Conservation (phyloP, 2,888 invertebrate species). For the Andrena haemorrhoa region DNA sequence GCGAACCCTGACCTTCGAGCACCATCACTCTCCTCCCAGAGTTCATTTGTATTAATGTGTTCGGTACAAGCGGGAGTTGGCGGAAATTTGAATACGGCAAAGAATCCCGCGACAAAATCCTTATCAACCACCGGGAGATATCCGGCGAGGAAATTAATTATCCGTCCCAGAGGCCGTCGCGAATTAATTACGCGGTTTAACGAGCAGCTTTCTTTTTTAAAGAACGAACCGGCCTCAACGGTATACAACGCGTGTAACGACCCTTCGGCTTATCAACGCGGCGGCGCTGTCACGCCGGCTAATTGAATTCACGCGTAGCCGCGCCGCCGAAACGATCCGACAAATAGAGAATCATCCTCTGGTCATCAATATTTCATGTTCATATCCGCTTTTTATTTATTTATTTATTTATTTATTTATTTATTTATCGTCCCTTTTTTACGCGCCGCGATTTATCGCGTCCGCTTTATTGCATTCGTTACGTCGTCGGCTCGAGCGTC, state of each 20-base stretch:
- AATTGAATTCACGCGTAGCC: slow-evolving; percentile 63
- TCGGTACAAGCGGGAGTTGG: slow-evolving; percentile 38
- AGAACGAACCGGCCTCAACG: slow-evolving; percentile 21
- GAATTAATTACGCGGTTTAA: slow-evolving; percentile 70
- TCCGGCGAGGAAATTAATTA: slow-evolving; percentile 67
- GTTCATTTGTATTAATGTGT: slow-evolving; percentile 58
- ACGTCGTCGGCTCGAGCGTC: slow-evolving; percentile 15
- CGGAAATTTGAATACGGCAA: slow-evolving; percentile 57
- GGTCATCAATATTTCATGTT: slow-evolving; percentile 41
- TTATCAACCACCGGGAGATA: slow-evolving; percentile 46
- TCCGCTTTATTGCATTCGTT: slow-evolving; percentile 26
- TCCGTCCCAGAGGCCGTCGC: slow-evolving; percentile 46
- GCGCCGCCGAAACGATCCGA: slow-evolving; percentile 44
- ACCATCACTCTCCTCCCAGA: neutral
- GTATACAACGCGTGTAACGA: slow-evolving; percentile 60
- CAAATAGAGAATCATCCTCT: slow-evolving; percentile 59
- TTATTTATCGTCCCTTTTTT: neutral
- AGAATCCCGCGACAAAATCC: slow-evolving; percentile 57
- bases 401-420: neutral
- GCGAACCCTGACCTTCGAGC: no score
- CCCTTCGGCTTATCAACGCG: slow-evolving; percentile 66
- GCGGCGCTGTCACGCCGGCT: slow-evolving; percentile 51
- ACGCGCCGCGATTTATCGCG: slow-evolving; percentile 16
- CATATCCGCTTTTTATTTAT: neutral
- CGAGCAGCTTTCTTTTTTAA: slow-evolving; percentile 60